Evolutionary conservation across 2,888 invertebrate species (phyloP).

Genomic region (Harpagoxenus sublaevis): DNA sequence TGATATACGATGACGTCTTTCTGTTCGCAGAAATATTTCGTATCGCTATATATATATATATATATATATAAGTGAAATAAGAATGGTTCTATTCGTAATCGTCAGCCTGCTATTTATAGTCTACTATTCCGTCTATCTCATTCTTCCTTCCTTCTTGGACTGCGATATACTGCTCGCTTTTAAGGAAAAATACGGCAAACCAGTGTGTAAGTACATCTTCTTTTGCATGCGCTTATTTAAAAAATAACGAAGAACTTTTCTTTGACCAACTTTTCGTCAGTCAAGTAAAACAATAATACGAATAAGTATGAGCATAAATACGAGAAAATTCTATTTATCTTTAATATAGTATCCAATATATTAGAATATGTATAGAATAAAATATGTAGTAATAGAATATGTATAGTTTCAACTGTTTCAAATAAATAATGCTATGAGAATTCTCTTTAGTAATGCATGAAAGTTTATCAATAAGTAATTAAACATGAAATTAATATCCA

Average conservation of each 20-base stretch:
- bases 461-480: neutral
- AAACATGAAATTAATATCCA: neutral
- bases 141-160: constrained; percentile 88
- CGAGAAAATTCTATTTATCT: neutral
- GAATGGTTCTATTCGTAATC: constrained; percentile 72
- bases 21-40: neutral
- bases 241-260: neutral
- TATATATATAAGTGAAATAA: neutral
- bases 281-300: neutral
- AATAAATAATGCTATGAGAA: neutral
- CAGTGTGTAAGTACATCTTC: constrained; percentile 87
- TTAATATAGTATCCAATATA: neutral
- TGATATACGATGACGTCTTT: neutral
- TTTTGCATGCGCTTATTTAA: neutral
- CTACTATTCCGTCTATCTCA: constrained; percentile 87
- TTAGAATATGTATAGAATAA: too few relatives aligned
- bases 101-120: constrained; percentile 79
- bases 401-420: neutral
- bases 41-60: neutral
- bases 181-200: constrained; percentile 89
- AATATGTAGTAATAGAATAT: neutral
- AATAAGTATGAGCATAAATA: neutral
- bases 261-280: neutral
- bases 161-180: constrained; percentile 89
- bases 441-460: neutral